A percentile compares a stretch with the other conserved stretches of the same genome.
Conservation (phyloP, 1,140 invertebrate genomes). For the Aphaenogaster ashmeadi region DNA sequence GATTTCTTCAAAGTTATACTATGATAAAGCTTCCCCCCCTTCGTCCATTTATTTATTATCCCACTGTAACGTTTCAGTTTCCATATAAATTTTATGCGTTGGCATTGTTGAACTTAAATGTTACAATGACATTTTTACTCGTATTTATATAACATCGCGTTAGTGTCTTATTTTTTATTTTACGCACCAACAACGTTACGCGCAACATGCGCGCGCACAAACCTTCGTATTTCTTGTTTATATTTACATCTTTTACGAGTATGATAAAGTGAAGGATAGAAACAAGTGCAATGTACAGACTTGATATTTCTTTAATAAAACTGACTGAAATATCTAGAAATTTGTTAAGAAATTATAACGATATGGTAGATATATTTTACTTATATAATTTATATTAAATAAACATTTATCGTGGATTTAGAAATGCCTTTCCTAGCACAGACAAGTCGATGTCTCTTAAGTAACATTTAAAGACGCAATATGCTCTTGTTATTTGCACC, state of each 20-base stretch:
- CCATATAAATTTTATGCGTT: conserved; percentile 2
- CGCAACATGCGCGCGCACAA: background rate
- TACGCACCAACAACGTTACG: background rate
- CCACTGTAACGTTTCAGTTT: conserved; percentile 8
- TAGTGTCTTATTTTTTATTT: conserved; percentile 25
- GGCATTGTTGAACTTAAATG: background rate
- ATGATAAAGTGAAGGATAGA: background rate
- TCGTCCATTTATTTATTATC: background rate
- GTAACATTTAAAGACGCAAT: background rate
- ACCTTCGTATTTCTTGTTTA: background rate
- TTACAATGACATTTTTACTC: conserved; percentile 30
- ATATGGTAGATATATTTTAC: background rate
- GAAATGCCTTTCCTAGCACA: background rate
- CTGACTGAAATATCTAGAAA: background rate
- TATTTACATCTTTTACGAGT: conserved; percentile 6
- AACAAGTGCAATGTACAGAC: background rate
- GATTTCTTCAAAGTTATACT: conserved; percentile 8
- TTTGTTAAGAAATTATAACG: background rate
- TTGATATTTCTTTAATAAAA: background rate
- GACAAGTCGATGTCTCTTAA: background rate
- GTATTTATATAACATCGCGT: conserved; percentile 21
- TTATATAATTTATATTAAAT: background rate
- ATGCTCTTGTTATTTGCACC: background rate
- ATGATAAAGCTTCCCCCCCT: background rate
- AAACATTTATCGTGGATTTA: background rate